A percentile compares a stretch with the other conserved stretches of the same genome.
Conservation (phyloP, 2,888 invertebrate species). For the Melitaea athalia region DNA sequence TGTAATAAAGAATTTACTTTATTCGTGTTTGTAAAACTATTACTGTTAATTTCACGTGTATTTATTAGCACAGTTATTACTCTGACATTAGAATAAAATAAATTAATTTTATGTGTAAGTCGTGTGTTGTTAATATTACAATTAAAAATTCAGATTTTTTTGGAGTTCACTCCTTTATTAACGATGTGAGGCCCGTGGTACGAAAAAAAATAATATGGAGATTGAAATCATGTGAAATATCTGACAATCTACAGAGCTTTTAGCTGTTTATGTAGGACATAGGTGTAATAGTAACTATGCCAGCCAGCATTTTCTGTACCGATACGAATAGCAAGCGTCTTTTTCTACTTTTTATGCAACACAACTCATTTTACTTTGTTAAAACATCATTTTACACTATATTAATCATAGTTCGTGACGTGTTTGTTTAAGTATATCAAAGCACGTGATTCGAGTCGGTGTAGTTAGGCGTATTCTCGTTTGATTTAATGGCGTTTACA, state of each 20-base stretch:
- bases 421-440: constrained; percentile 16
- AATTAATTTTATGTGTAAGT: too few relatives aligned
- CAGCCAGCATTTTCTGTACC: too few relatives aligned
- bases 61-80: not conserved
- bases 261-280: too few relatives aligned
- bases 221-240: too few relatives aligned
- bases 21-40: not conserved
- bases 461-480: constrained; percentile 12
- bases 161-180: not conserved
- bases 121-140: too few relatives aligned
- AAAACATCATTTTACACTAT: not conserved
- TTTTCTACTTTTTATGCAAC: not conserved
- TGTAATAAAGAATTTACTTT: not conserved
- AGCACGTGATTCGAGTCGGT: constrained; percentile 8
- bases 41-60: not conserved
- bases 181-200: not conserved
- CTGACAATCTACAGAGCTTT: too few relatives aligned
- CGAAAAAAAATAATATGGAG: too few relatives aligned
- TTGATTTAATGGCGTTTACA: constrained; percentile 17
- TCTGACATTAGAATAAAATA: not conserved
- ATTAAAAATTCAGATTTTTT: too few relatives aligned
- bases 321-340: too few relatives aligned
- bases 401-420: constrained; percentile 22
- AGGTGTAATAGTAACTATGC: too few relatives aligned
- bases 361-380: not conserved